Evolutionary conservation across 1,140 invertebrate genomes (phyloP), one percentile per base, ranked within the genome.

Genomic region (Tyrophagus putrescentiae): DNA sequence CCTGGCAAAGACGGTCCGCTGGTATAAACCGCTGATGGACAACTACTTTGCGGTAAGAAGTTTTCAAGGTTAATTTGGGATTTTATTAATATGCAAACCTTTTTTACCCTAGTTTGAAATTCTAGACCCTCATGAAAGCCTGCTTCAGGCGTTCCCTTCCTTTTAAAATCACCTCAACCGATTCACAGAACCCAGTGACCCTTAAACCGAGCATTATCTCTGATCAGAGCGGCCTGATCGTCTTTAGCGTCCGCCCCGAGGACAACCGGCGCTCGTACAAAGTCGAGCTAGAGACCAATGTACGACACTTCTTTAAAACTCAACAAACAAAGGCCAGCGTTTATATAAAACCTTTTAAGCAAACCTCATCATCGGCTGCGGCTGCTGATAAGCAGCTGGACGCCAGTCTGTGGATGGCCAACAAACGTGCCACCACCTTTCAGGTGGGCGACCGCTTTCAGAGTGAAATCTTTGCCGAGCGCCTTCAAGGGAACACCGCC

Each of bases 1-100:
- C 9, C 67, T 69, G 59, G 62, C 64, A n/a, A 61, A 67, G 29
- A 67, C 68, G 3, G 60, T 65, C 4, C 61, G 63, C 33, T 66
- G 67, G 60, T 72, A 72, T 56, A 70, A 69, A 59, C 70, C 70
- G 27, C 70, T 69, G 32, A 57, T 72, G n/a, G 58, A 63, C 0
- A 71, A 68, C 44, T 60, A 65, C 31, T 56, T 71, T 21, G 60
- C 66, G 59, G 70, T 72, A 65, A 13, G 16, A 39, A 53, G 32
- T 28, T 21, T 11, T 50, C 18, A 6, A 21, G 11, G 21, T 41
- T 39, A 18, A 45, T 25, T 31, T n/a, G n/a, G n/a, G n/a, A n/a
- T n/a, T n/a, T n/a, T n/a, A n/a, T n/a, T n/a, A n/a, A n/a, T n/a
- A n/a, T n/a, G n/a, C 16, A 36, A 28, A n/a, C 34, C n/a, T n/a